phyloP scores from a whole-genome alignment of 23 tunicate species.

The Clavelina lepadiformis region DNA sequence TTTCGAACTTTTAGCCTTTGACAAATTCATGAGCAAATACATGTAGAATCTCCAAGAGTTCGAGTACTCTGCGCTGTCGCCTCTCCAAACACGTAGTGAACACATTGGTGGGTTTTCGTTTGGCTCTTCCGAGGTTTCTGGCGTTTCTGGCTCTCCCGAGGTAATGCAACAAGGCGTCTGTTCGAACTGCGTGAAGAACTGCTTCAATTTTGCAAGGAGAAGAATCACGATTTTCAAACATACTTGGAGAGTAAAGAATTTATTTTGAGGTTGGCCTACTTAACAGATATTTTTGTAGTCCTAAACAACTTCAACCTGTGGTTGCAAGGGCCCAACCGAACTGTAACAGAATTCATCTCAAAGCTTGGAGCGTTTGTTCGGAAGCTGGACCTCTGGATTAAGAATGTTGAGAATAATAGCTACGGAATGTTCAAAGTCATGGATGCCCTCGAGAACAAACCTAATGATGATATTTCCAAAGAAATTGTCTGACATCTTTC shows the following conservation, averaged over 20 bases:
- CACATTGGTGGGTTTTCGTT: no score
- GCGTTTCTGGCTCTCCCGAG: slow-evolving; percentile 64
- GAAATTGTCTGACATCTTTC: slow-evolving; percentile 43
- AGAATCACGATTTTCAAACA: slow-evolving; percentile 48
- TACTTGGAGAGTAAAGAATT: slow-evolving; percentile 36
- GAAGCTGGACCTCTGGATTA: slow-evolving; percentile 64
- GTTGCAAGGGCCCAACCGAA: slow-evolving; percentile 56
- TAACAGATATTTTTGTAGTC: slow-evolving; percentile 58
- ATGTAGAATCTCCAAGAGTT: no score
- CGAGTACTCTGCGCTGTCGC: no score
- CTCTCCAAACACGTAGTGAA: no score
- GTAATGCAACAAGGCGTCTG: slow-evolving; percentile 65
- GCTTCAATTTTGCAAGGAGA: slow-evolving; percentile 36
- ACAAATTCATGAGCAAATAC: no score
- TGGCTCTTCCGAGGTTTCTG: no score
- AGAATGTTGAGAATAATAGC: slow-evolving; percentile 38
- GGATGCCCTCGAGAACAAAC: slow-evolving; percentile 24
- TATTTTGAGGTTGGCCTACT: slow-evolving; percentile 50
- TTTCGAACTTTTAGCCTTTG: no score
- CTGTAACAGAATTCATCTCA: slow-evolving; percentile 36
- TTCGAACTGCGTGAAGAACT: slow-evolving; percentile 67
- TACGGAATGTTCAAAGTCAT: slow-evolving; percentile 65
- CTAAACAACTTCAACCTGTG: slow-evolving; percentile 50
- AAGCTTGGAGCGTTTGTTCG: slow-evolving; percentile 31
- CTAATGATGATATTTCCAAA: slow-evolving; percentile 38